Conservation (phyloP, 2,797 vertebrate genomes). For the Delichon dasypus region DNA sequence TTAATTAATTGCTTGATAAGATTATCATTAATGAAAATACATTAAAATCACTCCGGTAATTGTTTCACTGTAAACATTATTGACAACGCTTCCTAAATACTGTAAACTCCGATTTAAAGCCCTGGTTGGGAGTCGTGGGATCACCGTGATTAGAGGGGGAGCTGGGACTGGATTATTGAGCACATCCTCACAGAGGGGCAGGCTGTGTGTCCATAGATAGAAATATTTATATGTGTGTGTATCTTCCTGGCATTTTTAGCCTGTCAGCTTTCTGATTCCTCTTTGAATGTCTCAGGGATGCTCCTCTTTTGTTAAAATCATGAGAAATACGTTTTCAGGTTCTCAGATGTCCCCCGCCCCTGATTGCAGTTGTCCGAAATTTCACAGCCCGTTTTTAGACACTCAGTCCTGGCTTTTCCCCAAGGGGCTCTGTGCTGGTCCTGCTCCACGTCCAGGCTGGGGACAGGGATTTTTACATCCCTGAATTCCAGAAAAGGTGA, state of each 20-base stretch:
- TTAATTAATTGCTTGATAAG: constrained; percentile 76
- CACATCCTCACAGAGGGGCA: neutral
- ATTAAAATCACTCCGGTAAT: constrained; percentile 75
- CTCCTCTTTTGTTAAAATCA: neutral
- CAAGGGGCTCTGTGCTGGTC: neutral
- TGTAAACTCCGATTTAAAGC: constrained; percentile 25
- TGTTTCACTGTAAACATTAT: constrained; percentile 73
- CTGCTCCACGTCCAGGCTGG: neutral
- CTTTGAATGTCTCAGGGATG: neutral
- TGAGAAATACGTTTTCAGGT: neutral
- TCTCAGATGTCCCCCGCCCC: neutral
- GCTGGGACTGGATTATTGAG: neutral
- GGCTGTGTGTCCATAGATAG: neutral
- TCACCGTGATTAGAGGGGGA: neutral
- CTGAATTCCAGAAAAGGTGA: neutral
- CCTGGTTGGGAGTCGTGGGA: neutral
- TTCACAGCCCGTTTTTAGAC: neutral
- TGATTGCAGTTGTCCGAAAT: neutral
- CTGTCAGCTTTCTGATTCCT: neutral
- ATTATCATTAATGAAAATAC: constrained; percentile 78
- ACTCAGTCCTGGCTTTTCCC: neutral
- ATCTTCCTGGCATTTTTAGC: neutral
- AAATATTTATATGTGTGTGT: too few relatives aligned
- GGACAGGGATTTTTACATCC: neutral
- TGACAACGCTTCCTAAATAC: constrained; percentile 64